Percentiles rank a stretch among this genome's conserved stretches.
Conservation (phyloP, 2,113 vertebrate species). For the Leptocoma aspasia region DNA sequence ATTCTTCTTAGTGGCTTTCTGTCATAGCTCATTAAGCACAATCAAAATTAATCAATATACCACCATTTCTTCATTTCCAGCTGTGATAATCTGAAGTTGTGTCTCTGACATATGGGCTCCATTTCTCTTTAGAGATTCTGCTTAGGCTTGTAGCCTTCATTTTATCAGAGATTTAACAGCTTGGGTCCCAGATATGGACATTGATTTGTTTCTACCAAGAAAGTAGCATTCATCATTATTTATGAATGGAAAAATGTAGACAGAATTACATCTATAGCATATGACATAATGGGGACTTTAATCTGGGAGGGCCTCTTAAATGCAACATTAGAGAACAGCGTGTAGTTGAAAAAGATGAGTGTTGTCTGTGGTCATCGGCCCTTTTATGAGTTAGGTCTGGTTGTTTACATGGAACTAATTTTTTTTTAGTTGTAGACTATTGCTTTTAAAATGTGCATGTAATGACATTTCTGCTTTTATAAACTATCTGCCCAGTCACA, state of each 20-base stretch:
- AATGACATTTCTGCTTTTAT: not conserved
- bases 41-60: not conserved
- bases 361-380: not conserved
- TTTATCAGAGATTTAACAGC: not conserved
- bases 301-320: not conserved
- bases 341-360: not conserved
- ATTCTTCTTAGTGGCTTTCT: not conserved
- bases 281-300: not conserved
- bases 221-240: not conserved
- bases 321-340: not conserved
- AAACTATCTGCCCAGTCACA: not conserved
- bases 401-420: not conserved
- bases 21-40: slow-evolving; percentile 1
- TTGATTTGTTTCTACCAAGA: not conserved
- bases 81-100: not conserved
- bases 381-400: not conserved
- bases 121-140: not conserved
- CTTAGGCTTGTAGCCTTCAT: not conserved
- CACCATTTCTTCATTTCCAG: not conserved
- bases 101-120: not conserved
- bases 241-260: not conserved
- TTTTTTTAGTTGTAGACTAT: not conserved
- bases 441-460: not conserved
- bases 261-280: not conserved
- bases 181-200: not conserved